Base-by-base conservation (phyloP, 1,140 invertebrate species). In the Apis mellifera region DNA sequence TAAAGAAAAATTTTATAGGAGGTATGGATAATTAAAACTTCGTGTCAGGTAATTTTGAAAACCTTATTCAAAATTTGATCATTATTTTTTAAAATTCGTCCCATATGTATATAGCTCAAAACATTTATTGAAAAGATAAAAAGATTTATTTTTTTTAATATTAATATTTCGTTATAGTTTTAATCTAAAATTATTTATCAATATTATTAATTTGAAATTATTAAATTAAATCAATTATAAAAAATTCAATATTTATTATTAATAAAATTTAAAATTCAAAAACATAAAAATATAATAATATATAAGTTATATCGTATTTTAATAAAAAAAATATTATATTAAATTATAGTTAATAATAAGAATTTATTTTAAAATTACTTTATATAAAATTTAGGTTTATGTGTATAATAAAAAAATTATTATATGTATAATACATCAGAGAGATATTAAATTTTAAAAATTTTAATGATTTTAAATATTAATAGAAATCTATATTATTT, bases 1-100 rank as follows among this genome's bases (percentile, higher is more conserved):
- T 55, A 69, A 69, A 77, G 26, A 21, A 82, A 76, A 82, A 9
- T 62, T 76, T 54, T 82, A 64, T 62, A 57, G 60, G 60, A 64
- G 54, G 57, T 64, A 64, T 64, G 64, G 42, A 52, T 75, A 74
- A 81, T 48, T 60, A 69, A 50, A 78, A 70, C 66, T 60, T 70
- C 48, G 66, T 62, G 66, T 62, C 66, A 70, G 54, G 55, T 70
- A 50, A 68, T 70, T 70, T 70, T 57, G 48, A n/a, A 70, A 78
- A 70, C 48, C 19, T 70, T 60, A 42, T 32, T 70, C 21, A 2
- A 23, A 8, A 52, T 72, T 32, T 80, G n/a, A 72, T 57, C 57
- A 19, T 48, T 59, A 73, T 73, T 73, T 32, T 57, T 59, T 3
- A 48, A 73, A 73, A 19, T 19, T 57, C 55, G 32, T 55, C 52